Evolutionary conservation across 2,888 invertebrate species (phyloP), one percentile per base, ranked within the genome.

Genomic region (Monochamus alternatus): DNA sequence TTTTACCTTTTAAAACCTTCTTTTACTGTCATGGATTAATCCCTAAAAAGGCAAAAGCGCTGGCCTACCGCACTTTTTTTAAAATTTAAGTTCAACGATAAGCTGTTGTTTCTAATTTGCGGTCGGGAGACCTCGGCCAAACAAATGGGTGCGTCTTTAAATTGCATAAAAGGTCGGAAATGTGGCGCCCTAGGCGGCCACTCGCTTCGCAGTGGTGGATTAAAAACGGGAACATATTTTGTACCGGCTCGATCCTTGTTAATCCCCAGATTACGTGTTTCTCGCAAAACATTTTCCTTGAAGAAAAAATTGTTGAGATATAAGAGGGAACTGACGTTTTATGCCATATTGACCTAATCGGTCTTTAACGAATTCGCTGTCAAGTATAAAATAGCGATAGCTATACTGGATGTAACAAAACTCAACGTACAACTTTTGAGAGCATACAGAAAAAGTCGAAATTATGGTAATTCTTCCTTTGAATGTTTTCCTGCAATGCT

Each of bases 161-260:
- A 59, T 71, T 80, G 80, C 75, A 47, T 71, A 65, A 72, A 72
- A 75, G 58, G 31, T 22, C n/a, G 30, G 59, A 68, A 68, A 68
- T 58, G 22, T 38, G 8, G 47, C 31, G 14, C n/a, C 30, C 63
- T 30, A 59, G 63, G 51, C 68, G 68, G 68, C 67, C 63, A 65
- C 65, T 59, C 58, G 51, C 44, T 75, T 58, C 65, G 51, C 30
- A 43, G 71, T 38, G 51, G 58, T 44, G 32, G 66, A 73, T 73
- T 73, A 70, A 73, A 75, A 76, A 76, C 69, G 58, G 65, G 44
- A 70, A 76, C 70, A 76, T 76, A 76, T 76, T 76, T 73, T 66
- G 62, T 67, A 71, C 55, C 9, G 60, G 43, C 51, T 30, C 69
- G 59, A 65, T 69, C 65, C 67, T 44, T 60, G 65, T 55, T 76